Conservation (phyloP, 2,113 vertebrate species). For the Callipepla squamata region DNA sequence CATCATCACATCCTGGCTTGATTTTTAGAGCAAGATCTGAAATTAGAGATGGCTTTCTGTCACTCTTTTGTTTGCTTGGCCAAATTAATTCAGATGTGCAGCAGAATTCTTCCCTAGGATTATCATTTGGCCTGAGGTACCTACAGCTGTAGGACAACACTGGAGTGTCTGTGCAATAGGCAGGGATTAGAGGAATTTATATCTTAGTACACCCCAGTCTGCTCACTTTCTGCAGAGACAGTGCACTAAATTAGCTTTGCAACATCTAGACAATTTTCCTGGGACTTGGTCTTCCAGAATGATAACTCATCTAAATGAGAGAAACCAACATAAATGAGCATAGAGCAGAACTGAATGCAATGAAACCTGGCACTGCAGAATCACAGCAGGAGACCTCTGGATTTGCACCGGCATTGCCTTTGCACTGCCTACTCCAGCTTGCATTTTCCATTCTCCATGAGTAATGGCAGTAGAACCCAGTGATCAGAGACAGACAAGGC, state of each 20-base stretch:
- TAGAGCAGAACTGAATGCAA: background rate
- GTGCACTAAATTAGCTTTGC: background rate
- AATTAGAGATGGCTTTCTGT: background rate
- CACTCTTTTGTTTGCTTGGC: background rate
- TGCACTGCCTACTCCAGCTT: background rate
- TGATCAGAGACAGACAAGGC: background rate
- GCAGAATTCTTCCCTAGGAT: background rate
- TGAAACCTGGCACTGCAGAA: background rate
- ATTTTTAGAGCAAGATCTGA: background rate
- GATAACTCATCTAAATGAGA: background rate
- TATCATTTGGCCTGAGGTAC: background rate
- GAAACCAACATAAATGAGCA: background rate
- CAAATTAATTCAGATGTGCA: background rate
- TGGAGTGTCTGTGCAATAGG: background rate
- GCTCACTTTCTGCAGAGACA: background rate
- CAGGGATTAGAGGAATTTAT: background rate
- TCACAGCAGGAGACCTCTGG: background rate
- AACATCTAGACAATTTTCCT: background rate
- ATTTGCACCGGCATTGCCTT: background rate
- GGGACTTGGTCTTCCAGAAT: background rate
- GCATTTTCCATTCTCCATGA: background rate
- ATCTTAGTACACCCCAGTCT: background rate
- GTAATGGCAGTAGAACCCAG: background rate
- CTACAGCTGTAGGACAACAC: background rate
- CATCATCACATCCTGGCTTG: background rate